Conservation (phyloP, 2,797 vertebrate genomes). For the Liasis olivaceus region DNA sequence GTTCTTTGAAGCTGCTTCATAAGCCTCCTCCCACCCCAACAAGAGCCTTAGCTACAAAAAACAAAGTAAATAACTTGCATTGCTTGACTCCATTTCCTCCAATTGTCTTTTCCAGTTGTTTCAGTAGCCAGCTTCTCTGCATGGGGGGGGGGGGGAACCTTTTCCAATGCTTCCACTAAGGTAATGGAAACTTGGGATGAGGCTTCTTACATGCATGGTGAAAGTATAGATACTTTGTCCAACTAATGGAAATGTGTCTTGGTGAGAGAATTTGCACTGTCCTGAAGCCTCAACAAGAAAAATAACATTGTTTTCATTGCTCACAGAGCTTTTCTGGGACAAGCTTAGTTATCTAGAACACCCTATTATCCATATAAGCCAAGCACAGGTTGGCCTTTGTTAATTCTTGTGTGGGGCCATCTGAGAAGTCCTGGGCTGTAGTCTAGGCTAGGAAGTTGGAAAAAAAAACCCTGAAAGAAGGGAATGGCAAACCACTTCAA, state of each 20-base stretch:
- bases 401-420: not conserved
- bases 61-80: not conserved
- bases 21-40: not conserved
- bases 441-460: not conserved
- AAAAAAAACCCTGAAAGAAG: not conserved
- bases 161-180: not conserved
- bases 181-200: too few species aligned
- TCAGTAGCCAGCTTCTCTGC: not conserved
- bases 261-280: not conserved
- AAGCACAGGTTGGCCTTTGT: not conserved
- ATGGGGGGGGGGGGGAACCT: too few species aligned
- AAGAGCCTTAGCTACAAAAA: not conserved
- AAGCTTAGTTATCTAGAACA: not conserved
- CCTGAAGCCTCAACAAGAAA: not conserved
- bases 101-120: not conserved
- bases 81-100: not conserved
- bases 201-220: not conserved
- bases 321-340: not conserved
- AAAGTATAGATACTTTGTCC: not conserved
- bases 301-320: not conserved
- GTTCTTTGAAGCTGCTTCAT: not conserved
- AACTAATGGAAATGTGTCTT: not conserved
- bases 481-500: not conserved
- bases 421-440: not conserved
- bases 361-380: not conserved